phyloP scores from a whole-genome alignment of 2,113 vertebrate species.

The Sinocyclocheilus anophthalmus region DNA sequence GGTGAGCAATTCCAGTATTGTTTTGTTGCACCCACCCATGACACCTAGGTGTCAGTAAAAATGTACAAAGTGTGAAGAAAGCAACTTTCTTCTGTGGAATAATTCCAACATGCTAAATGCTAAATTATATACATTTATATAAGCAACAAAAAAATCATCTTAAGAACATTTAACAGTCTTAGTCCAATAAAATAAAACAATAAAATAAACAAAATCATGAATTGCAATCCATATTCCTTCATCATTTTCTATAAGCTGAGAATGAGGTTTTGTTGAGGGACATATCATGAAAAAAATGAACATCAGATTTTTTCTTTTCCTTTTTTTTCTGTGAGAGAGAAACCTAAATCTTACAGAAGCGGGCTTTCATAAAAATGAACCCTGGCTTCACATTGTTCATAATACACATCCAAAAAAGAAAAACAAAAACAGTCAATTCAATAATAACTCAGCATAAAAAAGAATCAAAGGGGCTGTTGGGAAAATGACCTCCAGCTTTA shows the following conservation, averaged over 20 bases:
- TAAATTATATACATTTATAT: not conserved
- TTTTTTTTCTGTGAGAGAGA: not conserved
- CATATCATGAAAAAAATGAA: not conserved
- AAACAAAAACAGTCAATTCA: not conserved
- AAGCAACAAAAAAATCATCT: not conserved
- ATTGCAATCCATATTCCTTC: not conserved
- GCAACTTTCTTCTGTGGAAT: not conserved
- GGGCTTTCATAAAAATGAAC: not conserved
- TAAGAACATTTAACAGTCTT: not conserved
- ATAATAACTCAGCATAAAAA: not conserved
- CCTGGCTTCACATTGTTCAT: conserved; percentile 22
- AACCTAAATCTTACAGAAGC: not conserved
- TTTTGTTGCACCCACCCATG: not conserved
- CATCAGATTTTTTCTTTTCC: too few relatives aligned
- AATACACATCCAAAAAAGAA: conserved; percentile 2
- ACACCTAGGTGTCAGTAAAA: not conserved
- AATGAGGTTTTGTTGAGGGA: not conserved
- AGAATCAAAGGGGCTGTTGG: not conserved
- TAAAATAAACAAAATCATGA: not conserved
- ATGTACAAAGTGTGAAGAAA: not conserved
- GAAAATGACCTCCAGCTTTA: not conserved
- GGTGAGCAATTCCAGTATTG: not conserved
- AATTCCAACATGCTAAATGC: not conserved
- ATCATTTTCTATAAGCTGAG: not conserved
- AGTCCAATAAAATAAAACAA: not conserved